Evolutionary conservation across 92 coral and sea anemone genomes (phyloP).

Genomic region (Nematostella vectensis): DNA sequence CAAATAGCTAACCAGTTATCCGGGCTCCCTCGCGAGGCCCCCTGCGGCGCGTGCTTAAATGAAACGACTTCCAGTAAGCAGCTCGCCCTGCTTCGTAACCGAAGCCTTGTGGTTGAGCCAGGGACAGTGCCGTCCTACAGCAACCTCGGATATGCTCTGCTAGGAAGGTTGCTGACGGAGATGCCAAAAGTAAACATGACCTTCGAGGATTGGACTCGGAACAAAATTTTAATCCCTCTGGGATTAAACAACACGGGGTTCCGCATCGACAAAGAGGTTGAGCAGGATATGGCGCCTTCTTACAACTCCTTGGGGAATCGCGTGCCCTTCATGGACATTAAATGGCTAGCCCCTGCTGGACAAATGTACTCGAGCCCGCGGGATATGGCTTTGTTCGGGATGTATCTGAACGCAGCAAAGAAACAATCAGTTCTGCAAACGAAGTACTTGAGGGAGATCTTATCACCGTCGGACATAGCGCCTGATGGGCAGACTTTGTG

Average conservation of each 20-base stretch:
- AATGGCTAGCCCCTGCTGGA: slow-evolving; percentile 26
- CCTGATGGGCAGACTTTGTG: slow-evolving; percentile 34
- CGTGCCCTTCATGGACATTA: slow-evolving; percentile 16
- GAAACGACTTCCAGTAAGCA: slow-evolving; percentile 35
- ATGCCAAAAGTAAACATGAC: slow-evolving; percentile 1
- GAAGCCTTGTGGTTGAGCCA: slow-evolving; percentile 38
- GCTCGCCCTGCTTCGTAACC: slow-evolving; percentile 15
- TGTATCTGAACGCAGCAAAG: slow-evolving; percentile 12
- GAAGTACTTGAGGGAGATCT: slow-evolving; percentile 21
- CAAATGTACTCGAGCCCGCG: slow-evolving; percentile 28
- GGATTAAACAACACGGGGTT: slow-evolving; percentile 29
- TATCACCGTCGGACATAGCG: slow-evolving; percentile 26
- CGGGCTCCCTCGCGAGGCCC: slow-evolving; percentile 67
- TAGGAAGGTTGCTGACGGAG: slow-evolving; percentile 36
- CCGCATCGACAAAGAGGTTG: slow-evolving; percentile 1
- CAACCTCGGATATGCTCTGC: no score
- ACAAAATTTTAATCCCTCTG: slow-evolving; percentile 17
- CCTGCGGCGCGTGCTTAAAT: slow-evolving; percentile 30
- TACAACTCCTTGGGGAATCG: slow-evolving; percentile 11
- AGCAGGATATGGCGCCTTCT: slow-evolving; percentile 30
- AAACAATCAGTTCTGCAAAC: slow-evolving; percentile 5
- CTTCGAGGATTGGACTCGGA: slow-evolving; percentile 17
- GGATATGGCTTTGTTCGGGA: slow-evolving; percentile 20
- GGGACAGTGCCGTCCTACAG: slow-evolving; percentile 46
- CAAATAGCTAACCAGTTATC: slow-evolving; percentile 71